These are phyloP conservation scores for Ochotona princeps DNA, from an alignment of 2,113 vertebrate genomes.

Conservation along the genomic window DNA sequence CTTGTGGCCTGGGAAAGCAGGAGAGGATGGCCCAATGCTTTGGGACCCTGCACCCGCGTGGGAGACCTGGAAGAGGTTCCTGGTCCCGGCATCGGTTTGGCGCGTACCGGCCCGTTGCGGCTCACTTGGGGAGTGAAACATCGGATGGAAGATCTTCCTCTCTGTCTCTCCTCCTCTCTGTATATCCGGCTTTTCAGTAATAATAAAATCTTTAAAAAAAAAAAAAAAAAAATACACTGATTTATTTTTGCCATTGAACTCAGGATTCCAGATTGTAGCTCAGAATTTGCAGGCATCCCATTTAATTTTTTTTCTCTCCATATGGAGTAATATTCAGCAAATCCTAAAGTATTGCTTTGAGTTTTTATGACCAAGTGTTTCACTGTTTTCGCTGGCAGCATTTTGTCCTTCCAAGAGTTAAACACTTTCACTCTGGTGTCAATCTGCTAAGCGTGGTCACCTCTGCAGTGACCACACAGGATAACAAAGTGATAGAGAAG, in stretches of 20 bases:
- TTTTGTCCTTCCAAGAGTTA: neutral
- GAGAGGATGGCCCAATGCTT: too few relatives aligned
- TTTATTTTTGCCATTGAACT: constrained; percentile 51
- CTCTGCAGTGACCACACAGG: neutral
- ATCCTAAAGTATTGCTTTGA: neutral
- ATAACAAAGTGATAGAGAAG: neutral
- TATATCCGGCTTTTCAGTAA: too few relatives aligned
- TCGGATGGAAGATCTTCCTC: too few relatives aligned
- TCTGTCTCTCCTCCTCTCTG: too few relatives aligned
- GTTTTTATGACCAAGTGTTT: constrained; percentile 15
- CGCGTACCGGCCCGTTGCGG: too few relatives aligned
- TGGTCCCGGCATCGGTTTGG: too few relatives aligned
- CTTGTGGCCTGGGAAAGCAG: too few relatives aligned
- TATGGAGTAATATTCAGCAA: neutral
- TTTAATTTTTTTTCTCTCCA: neutral
- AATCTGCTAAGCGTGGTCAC: neutral
- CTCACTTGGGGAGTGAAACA: too few relatives aligned
- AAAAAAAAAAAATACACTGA: neutral
- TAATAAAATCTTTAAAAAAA: too few relatives aligned
- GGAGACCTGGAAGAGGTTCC: too few relatives aligned
- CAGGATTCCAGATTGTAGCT: constrained; percentile 10
- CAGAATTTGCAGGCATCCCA: constrained; percentile 22
- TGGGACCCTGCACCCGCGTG: too few relatives aligned
- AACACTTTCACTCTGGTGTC: neutral
- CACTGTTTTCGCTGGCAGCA: neutral